Evolutionary conservation across 2,888 invertebrate genomes (phyloP), one percentile per base, ranked within the genome.

Genomic region (Ectemnius cavifrons): DNA sequence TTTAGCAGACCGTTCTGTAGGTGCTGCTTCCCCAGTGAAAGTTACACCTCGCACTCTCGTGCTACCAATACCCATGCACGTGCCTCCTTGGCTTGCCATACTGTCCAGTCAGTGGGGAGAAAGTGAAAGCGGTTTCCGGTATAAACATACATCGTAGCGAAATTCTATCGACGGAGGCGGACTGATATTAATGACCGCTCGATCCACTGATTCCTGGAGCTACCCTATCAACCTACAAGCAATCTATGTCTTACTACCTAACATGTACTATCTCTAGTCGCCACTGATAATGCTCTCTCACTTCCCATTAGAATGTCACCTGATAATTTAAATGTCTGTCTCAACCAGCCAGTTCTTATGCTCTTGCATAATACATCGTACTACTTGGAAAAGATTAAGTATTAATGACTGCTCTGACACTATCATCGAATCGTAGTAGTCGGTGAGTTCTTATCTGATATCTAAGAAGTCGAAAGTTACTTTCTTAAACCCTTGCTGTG

Each of bases 71-170:
- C 8, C 5, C 37, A 11, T 13, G 52, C 16, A 16, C 52, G 52
- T 52, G 4, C 5, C 52, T 52, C 16, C 5, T 1, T 16, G 16
- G 2, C 3, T 3, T 23, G 23, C 23, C 20, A 20, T 20, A 14
- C 8, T 52, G 52, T 16, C 52, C 14, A 16, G 45, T 49, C 76
- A 72, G 80, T 74, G 85, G 84, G 85, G 88, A 84, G 87, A 88
- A 88, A 88, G 88, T 86, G 88, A 88, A 88, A 88, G 87, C 87
- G 68, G 77, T 84, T 87, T 87, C 85, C 87, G 87, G 85, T 86
- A 84, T 67, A 75, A 73, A 45, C 67, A 61, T 6, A 37, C 62
- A 57, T 66, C 56, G 63, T n/a, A 23, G 45, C 46, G 59, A 76
- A 81, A 78, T 64, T 71, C 69, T 72, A 74, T 66, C 73, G 67